phyloP scores from a whole-genome alignment of 2,113 vertebrate species.

The Myotis brandtii region DNA sequence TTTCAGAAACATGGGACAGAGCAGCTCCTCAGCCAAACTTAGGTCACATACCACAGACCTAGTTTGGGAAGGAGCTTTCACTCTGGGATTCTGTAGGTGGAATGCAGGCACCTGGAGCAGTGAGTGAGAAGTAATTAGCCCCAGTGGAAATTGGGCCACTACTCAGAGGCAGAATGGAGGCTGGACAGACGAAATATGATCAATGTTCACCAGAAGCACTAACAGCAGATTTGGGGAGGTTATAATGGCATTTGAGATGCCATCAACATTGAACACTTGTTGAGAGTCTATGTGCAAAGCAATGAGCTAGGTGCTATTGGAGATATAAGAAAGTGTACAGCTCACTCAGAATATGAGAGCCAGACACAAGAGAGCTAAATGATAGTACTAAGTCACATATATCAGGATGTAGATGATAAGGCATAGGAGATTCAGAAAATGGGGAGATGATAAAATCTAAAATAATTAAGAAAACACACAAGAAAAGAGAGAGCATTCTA shows the following conservation, averaged over 20 bases:
- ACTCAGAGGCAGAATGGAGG: neutral
- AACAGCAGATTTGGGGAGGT: neutral
- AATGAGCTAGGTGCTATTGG: neutral
- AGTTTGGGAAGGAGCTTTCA: neutral
- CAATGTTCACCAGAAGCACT: neutral
- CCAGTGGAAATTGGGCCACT: neutral
- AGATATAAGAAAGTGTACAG: neutral
- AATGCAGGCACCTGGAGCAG: neutral
- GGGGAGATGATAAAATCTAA: neutral
- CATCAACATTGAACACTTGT: neutral
- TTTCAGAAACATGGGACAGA: neutral
- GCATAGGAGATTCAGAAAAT: neutral
- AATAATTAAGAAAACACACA: slow-evolving; percentile 3
- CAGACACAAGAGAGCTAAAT: slow-evolving; percentile 11
- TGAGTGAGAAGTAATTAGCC: neutral
- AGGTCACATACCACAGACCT: neutral
- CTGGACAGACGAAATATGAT: neutral
- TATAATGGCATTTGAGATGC: neutral
- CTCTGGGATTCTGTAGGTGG: neutral
- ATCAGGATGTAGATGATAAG: neutral
- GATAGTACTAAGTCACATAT: neutral
- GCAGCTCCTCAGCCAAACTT: neutral
- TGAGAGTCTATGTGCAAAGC: neutral
- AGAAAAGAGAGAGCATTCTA: neutral
- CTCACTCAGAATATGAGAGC: neutral